Percentiles rank a stretch among this genome's conserved stretches.
Evolutionary conservation across 2,797 vertebrate genomes (phyloP).

Genomic region (Myiotriccus ornatus): DNA sequence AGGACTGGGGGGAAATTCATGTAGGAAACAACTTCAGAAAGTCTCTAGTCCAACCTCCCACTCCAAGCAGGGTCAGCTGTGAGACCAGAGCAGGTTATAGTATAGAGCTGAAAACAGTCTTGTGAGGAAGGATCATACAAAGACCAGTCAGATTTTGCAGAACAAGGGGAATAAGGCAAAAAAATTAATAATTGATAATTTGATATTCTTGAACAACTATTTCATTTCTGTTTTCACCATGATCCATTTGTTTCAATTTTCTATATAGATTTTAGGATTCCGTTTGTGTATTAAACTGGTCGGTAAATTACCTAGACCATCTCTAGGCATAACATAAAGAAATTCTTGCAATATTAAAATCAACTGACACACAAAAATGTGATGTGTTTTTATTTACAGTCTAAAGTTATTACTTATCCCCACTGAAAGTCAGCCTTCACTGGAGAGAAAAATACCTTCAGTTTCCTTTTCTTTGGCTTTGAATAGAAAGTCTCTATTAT

Average conservation of each 20-base stretch:
- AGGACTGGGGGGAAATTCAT: background rate
- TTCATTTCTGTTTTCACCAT: background rate
- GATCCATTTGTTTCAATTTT: background rate
- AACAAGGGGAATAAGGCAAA: background rate
- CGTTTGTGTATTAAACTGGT: background rate
- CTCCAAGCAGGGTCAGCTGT: background rate
- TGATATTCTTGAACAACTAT: background rate
- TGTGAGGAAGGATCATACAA: background rate
- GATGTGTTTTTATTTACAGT: background rate
- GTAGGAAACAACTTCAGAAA: background rate
- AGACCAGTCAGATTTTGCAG: background rate
- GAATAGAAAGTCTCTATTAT: background rate
- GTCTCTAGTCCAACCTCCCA: background rate
- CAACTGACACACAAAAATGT: background rate
- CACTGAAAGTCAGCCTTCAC: background rate
- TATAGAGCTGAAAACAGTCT: background rate
- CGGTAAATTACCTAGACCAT: background rate
- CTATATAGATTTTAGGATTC: background rate
- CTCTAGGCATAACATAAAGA: background rate
- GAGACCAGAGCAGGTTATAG: background rate
- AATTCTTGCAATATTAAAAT: background rate
- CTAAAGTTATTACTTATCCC: background rate
- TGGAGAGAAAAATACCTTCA: background rate
- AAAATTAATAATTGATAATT: background rate
- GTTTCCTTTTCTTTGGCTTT: background rate